These are phyloP conservation scores for Zaprionus vittiger DNA, from an alignment of 1,140 invertebrate genomes.

Conservation along the genomic window DNA sequence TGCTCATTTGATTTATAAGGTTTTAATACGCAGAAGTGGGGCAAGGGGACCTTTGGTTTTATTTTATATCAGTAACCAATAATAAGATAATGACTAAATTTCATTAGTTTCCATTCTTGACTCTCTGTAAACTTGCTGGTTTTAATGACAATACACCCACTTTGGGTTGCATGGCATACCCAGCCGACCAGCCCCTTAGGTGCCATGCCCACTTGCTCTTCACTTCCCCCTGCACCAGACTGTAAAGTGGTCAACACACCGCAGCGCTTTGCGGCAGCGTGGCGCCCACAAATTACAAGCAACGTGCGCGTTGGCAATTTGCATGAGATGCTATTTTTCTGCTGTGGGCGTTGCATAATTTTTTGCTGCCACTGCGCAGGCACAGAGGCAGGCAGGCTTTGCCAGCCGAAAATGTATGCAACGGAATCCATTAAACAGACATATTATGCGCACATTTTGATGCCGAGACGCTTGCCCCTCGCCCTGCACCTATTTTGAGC, in stretches of 20 bases:
- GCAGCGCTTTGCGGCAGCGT: conserved; percentile 41
- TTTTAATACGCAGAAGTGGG: background rate
- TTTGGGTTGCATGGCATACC: background rate
- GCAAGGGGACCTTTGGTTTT: background rate
- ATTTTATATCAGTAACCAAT: background rate
- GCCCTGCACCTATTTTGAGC: background rate
- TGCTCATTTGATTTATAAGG: background rate
- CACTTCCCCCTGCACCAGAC: background rate
- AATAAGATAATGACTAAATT: background rate
- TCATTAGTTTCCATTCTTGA: background rate
- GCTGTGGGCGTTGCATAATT: conserved; percentile 54
- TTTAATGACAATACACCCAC: conserved; percentile 34
- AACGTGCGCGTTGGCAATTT: conserved; percentile 42
- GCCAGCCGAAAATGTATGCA: conserved; percentile 48
- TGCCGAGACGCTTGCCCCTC: conserved; percentile 6
- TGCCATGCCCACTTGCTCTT: background rate
- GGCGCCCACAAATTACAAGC: conserved; percentile 41
- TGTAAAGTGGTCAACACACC: conserved; percentile 41
- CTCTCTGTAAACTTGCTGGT: background rate
- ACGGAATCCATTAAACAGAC: conserved; percentile 58
- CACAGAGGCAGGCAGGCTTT: conserved; percentile 1
- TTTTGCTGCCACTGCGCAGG: conserved; percentile 30
- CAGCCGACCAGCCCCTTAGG: background rate
- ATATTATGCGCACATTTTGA: conserved; percentile 60
- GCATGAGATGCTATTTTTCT: conserved; percentile 60